Percentiles rank a stretch among this genome's conserved stretches.
These are phyloP conservation scores for Eupsilia transversa DNA, from an alignment of 2,888 invertebrate genomes.

Conservation along the genomic window DNA sequence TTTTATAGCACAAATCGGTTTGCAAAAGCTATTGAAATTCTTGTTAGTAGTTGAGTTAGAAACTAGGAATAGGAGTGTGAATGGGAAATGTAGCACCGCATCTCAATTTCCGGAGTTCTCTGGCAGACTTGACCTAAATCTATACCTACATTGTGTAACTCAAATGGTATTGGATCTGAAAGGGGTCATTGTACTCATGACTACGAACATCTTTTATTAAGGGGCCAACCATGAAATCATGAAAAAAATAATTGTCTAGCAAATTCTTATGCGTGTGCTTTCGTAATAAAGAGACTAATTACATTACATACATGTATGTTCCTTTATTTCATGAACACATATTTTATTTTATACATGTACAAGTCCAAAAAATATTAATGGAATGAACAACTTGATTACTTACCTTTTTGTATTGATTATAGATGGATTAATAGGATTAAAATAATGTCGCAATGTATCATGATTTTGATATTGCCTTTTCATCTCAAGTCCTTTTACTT, in stretches of 20 bases:
- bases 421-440: background rate
- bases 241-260: background rate
- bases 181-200: background rate
- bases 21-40: background rate
- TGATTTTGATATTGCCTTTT: slow-evolving; percentile 5
- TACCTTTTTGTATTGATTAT: background rate
- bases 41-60: background rate
- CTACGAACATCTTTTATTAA: background rate
- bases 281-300: background rate
- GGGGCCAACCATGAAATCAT: background rate
- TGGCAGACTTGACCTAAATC: background rate
- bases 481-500: background rate
- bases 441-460: background rate
- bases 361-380: background rate
- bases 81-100: background rate
- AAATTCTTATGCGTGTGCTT: background rate
- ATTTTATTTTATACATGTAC: background rate
- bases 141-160: background rate
- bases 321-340: background rate
- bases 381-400: background rate
- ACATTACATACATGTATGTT: background rate
- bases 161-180: background rate
- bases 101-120: slow-evolving; percentile 2
- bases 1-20: background rate
- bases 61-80: background rate